These are phyloP conservation scores for Saxidomus purpurata DNA, from an alignment of 1,140 invertebrate species.

Conservation along the genomic window DNA sequence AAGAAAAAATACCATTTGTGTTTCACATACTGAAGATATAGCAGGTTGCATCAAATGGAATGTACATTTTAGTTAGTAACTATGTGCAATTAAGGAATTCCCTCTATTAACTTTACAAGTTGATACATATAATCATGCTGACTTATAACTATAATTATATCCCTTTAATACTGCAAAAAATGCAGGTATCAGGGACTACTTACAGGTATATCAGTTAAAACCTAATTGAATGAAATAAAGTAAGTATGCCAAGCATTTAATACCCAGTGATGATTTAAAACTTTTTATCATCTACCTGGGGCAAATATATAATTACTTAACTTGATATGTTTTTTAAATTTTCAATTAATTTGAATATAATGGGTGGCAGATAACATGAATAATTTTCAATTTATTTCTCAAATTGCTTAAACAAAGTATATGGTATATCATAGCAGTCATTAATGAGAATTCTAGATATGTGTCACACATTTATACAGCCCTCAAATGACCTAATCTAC, in stretches of 20 bases:
- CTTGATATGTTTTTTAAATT: neutral
- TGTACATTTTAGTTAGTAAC: too few species aligned
- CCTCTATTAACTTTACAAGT: too few species aligned
- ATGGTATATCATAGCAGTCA: neutral
- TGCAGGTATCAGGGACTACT: too few species aligned
- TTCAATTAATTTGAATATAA: conserved; percentile 36
- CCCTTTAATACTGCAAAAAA: too few species aligned
- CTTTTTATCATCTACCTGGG: neutral
- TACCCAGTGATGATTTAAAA: neutral
- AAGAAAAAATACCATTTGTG: too few species aligned
- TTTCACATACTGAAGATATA: too few species aligned
- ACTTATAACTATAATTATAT: too few species aligned
- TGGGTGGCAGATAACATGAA: conserved; percentile 16
- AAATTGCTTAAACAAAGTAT: conserved; percentile 27
- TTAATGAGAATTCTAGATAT: neutral
- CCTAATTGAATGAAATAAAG: conserved; percentile 19
- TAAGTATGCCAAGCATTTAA: conserved; percentile 17
- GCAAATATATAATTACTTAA: conserved; percentile 11
- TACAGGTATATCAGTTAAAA: too few species aligned
- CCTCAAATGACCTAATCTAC: neutral
- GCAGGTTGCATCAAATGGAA: too few species aligned
- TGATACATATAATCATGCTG: too few species aligned
- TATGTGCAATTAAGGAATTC: too few species aligned
- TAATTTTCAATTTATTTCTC: conserved; percentile 14
- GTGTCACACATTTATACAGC: neutral